These are phyloP conservation scores for Diaphora mendica DNA, from an alignment of 2,888 invertebrate genomes.

Conservation along the genomic window DNA sequence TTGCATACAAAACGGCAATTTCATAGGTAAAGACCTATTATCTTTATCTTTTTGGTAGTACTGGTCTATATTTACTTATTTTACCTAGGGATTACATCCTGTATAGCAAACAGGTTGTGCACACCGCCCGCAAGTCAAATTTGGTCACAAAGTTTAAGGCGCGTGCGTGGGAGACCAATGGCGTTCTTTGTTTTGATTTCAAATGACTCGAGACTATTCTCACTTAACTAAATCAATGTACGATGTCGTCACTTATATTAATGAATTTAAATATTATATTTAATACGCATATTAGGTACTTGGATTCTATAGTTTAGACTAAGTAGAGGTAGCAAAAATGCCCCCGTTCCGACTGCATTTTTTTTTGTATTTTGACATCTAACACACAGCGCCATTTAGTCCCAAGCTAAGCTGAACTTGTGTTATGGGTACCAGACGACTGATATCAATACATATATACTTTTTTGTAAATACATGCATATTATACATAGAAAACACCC, in stretches of 20 bases:
- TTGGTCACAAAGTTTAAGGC: conserved; percentile 4
- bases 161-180: conserved; percentile 1
- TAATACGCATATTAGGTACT: neutral
- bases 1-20: no score
- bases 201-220: conserved; percentile 8
- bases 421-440: no score
- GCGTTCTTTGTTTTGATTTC: conserved; percentile 8
- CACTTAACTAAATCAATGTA: neutral
- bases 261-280: neutral
- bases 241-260: neutral
- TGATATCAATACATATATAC: no score
- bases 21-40: no score
- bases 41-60: neutral
- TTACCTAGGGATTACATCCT: neutral
- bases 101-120: neutral
- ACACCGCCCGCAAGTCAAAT: conserved; percentile 2
- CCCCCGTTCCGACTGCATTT: no score
- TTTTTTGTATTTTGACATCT: no score
- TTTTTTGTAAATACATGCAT: no score
- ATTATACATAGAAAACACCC: no score
- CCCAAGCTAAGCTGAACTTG: no score
- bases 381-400: no score
- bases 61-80: no score
- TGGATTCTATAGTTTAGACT: neutral
- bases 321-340: no score